A percentile compares a stretch with the other conserved stretches of the same genome.
phyloP scores from a whole-genome alignment of 2,113 vertebrate genomes.

The Ceyx cyanopectus region DNA sequence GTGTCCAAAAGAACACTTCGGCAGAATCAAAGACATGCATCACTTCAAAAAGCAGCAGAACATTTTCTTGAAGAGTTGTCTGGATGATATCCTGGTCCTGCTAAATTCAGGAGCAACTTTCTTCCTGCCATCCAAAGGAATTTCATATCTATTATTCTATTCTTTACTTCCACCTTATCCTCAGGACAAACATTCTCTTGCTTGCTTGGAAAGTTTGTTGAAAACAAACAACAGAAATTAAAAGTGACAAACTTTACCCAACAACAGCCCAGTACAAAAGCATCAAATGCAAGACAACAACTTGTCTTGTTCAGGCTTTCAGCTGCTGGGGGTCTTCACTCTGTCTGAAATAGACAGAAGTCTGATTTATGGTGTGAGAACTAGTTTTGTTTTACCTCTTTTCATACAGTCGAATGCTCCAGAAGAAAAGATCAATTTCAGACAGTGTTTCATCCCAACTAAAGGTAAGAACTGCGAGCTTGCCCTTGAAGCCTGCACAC shows the following conservation, averaged over 20 bases:
- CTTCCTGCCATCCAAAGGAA: background rate
- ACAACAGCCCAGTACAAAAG: background rate
- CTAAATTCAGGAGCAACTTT: background rate
- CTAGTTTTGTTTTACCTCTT: conserved; percentile 10
- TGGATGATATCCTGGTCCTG: background rate
- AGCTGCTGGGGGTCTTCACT: background rate
- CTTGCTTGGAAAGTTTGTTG: background rate
- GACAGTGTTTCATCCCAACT: background rate
- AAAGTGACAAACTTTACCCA: background rate
- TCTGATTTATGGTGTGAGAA: background rate
- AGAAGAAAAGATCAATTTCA: background rate
- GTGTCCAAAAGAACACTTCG: background rate
- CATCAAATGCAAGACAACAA: background rate
- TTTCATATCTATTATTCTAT: background rate
- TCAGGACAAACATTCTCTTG: background rate
- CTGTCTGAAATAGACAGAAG: background rate
- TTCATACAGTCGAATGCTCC: background rate
- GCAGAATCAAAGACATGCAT: background rate
- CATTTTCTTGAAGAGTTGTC: background rate
- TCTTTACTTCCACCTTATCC: background rate
- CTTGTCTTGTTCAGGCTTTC: background rate
- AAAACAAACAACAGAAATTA: background rate
- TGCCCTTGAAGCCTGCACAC: background rate
- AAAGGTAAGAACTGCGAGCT: background rate
- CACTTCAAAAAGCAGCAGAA: background rate